Evolutionary conservation across 1,140 invertebrate species (phyloP).

Genomic region (Hyles euphorbiae): DNA sequence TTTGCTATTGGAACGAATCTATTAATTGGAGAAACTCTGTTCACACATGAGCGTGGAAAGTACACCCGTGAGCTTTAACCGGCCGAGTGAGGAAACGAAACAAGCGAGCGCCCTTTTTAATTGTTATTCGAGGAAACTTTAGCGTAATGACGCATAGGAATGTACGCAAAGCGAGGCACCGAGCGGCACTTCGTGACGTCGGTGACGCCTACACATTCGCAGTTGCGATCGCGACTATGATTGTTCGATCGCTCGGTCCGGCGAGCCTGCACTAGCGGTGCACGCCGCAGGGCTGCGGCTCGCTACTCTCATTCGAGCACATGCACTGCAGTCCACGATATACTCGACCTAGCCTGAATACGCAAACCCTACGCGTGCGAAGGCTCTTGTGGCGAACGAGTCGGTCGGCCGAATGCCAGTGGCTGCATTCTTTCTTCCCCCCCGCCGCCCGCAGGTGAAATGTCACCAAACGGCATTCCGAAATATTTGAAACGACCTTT

Average conservation of each 20-base stretch:
- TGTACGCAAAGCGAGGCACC: neutral
- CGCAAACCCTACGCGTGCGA: slow-evolving; percentile 6
- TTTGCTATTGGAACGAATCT: slow-evolving; percentile 75
- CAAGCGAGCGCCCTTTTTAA: slow-evolving; percentile 4
- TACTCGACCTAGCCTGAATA: neutral
- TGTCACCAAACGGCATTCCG: slow-evolving; percentile 72
- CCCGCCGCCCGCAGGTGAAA: slow-evolving; percentile 57
- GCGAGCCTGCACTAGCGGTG: no score
- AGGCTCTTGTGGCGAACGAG: slow-evolving; percentile 29
- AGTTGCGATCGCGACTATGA: no score
- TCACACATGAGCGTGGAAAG: slow-evolving; percentile 72
- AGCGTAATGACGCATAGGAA: neutral
- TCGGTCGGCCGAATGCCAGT: slow-evolving; percentile 39
- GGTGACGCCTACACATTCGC: no score
- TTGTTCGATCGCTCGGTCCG: no score
- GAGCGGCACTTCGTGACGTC: no score
- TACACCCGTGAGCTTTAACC: slow-evolving; percentile 52
- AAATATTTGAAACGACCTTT: slow-evolving; percentile 75
- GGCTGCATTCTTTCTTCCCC: slow-evolving; percentile 47
- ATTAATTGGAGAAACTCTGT: slow-evolving; percentile 74
- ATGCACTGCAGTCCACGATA: no score
- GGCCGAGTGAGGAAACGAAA: slow-evolving; percentile 19
- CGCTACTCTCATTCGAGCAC: no score
- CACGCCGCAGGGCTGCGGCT: no score
- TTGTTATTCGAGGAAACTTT: neutral